These are phyloP conservation scores for Samia ricini DNA, from an alignment of 1,140 invertebrate species.

Conservation along the genomic window DNA sequence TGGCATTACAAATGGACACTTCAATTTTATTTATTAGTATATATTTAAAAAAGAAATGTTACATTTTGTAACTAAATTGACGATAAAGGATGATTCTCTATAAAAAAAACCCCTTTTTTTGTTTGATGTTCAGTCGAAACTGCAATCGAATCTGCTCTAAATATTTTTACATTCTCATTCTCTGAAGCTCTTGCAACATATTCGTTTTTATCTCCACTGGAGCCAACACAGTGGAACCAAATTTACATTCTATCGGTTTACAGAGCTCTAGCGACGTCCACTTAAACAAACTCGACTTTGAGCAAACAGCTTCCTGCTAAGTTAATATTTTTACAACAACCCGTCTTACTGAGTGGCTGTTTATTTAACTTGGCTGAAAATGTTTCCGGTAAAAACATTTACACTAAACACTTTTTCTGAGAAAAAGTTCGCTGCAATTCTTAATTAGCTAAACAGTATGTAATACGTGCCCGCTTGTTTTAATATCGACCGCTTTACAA, in stretches of 20 bases:
- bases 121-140: too few species aligned
- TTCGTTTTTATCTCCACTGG: conserved; percentile 10
- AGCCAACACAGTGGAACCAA: conserved; percentile 21
- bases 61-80: too few species aligned
- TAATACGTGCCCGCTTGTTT: too few species aligned
- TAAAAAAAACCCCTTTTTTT: too few species aligned
- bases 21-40: too few species aligned
- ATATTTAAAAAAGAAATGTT: too few species aligned
- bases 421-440: too few species aligned
- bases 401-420: neutral
- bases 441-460: too few species aligned
- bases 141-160: too few species aligned
- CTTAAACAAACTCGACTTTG: conserved; percentile 10
- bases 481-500: too few species aligned
- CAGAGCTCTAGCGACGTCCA: conserved; percentile 12
- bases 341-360: neutral
- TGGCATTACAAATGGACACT: too few species aligned
- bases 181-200: neutral
- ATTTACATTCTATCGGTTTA: conserved; percentile 48
- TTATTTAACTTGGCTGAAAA: neutral
- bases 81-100: too few species aligned
- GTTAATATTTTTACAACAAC: conserved; percentile 26
- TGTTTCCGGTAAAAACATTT: neutral
- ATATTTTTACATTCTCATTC: neutral
- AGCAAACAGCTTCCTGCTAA: conserved; percentile 23